Evolutionary conservation across 2,888 invertebrate genomes (phyloP).

Genomic region (Apodemia zela): DNA sequence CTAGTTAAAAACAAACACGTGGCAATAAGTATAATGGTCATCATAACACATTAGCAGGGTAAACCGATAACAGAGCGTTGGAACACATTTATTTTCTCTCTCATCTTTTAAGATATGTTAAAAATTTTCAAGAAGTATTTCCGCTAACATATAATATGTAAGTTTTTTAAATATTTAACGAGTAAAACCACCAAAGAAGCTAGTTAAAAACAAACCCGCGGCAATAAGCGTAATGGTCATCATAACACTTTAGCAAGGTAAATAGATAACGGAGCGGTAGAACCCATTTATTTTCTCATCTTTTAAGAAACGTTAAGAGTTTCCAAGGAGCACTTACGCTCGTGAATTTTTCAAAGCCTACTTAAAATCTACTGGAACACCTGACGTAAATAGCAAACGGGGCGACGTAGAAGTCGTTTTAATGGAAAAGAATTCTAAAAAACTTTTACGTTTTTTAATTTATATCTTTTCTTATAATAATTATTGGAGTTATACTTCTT

Average conservation of each 20-base stretch:
- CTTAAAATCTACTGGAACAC: slow-evolving; percentile 45
- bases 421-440: slow-evolving; percentile 17
- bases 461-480: not conserved
- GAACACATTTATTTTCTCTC: too few relatives aligned
- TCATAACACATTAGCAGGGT: too few relatives aligned
- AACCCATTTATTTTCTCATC: slow-evolving; percentile 28
- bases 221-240: slow-evolving; percentile 5
- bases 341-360: slow-evolving; percentile 57
- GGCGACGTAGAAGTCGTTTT: slow-evolving; percentile 21
- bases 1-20: too few relatives aligned
- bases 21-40: too few relatives aligned
- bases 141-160: too few relatives aligned
- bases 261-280: slow-evolving; percentile 17
- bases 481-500: too few relatives aligned
- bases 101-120: too few relatives aligned
- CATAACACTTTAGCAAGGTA: slow-evolving; percentile 4
- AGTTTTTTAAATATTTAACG: too few relatives aligned
- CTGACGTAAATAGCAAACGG: slow-evolving; percentile 46
- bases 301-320: slow-evolving; percentile 38
- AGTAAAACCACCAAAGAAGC: too few relatives aligned
- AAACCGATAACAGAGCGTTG: too few relatives aligned
- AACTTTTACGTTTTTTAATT: not conserved
- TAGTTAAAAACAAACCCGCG: not conserved
- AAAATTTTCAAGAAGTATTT: too few relatives aligned
- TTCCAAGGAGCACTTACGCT: slow-evolving; percentile 49